These are phyloP conservation scores for Nycticebus coucang DNA, from an alignment of 2,113 vertebrate genomes.

Conservation along the genomic window DNA sequence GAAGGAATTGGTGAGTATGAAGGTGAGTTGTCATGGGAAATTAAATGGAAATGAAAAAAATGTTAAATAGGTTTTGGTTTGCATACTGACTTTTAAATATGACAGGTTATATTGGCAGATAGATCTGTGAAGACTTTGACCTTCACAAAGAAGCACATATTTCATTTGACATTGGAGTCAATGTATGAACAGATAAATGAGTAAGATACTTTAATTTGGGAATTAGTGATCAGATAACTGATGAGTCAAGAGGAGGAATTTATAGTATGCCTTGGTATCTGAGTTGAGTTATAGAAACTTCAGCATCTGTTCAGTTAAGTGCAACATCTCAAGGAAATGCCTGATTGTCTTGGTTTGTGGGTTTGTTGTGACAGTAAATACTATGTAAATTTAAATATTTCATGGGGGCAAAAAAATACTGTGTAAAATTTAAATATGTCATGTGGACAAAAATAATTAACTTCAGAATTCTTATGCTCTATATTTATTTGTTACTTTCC, in stretches of 20 bases:
- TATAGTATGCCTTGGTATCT: background rate
- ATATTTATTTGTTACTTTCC: constrained; percentile 37
- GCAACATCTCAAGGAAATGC: background rate
- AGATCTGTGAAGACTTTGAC: constrained; percentile 31
- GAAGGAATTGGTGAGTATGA: constrained; percentile 62
- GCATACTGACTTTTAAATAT: constrained; percentile 41
- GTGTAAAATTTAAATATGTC: background rate
- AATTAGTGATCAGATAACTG: background rate
- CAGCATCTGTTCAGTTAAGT: background rate
- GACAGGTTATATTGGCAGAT: constrained; percentile 39
- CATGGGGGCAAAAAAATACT: background rate
- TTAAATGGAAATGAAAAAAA: constrained; percentile 65
- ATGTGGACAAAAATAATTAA: background rate
- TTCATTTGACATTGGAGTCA: constrained; percentile 42
- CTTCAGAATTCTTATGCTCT: background rate
- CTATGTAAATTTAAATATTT: background rate
- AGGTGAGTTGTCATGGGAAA: constrained; percentile 66
- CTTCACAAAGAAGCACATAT: constrained; percentile 33
- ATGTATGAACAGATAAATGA: constrained; percentile 12
- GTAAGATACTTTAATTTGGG: background rate
- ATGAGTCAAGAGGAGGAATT: constrained; percentile 17
- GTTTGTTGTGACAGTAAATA: background rate
- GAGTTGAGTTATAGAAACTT: background rate
- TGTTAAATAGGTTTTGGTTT: constrained; percentile 48
- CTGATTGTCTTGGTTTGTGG: background rate